These are phyloP conservation scores for Novumbra hubbsi DNA, from an alignment of 2,797 vertebrate species.

Conservation along the genomic window DNA sequence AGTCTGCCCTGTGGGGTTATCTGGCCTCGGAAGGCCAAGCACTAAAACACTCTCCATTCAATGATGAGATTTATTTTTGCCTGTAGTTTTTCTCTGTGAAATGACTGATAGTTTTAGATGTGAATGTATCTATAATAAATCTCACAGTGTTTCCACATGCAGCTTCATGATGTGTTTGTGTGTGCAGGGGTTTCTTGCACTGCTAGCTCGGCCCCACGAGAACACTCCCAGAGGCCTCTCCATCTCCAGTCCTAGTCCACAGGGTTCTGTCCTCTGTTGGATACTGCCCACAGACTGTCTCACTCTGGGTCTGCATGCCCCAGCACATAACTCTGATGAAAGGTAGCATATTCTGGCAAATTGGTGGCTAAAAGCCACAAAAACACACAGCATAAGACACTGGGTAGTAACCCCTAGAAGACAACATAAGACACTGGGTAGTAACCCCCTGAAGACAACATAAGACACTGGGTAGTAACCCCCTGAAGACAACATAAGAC, in stretches of 20 bases:
- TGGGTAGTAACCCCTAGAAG: not conserved
- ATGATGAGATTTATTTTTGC: not conserved
- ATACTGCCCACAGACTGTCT: too few species aligned
- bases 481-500: not conserved
- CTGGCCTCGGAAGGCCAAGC: slow-evolving; percentile 11
- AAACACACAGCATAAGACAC: not conserved
- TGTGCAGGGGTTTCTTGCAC: slow-evolving; percentile 22
- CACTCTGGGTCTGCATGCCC: not conserved
- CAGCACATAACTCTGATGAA: not conserved
- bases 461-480: not conserved
- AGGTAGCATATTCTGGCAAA: not conserved
- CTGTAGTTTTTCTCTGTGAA: not conserved
- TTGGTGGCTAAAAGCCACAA: not conserved
- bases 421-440: not conserved
- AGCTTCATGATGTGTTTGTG: slow-evolving; percentile 8
- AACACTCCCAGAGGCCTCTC: slow-evolving; percentile 32
- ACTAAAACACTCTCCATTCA: slow-evolving; percentile 10
- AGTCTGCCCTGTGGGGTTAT: slow-evolving; percentile 3
- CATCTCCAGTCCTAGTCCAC: slow-evolving; percentile 6
- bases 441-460: not conserved
- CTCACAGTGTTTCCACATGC: slow-evolving; percentile 23
- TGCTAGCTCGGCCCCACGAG: slow-evolving; percentile 17
- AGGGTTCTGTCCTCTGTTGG: not conserved
- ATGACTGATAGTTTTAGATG: slow-evolving; percentile 19
- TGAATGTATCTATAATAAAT: slow-evolving; percentile 32